Evolutionary conservation across 2,797 vertebrate genomes (phyloP).

Genomic region (Champsocephalus gunnari): DNA sequence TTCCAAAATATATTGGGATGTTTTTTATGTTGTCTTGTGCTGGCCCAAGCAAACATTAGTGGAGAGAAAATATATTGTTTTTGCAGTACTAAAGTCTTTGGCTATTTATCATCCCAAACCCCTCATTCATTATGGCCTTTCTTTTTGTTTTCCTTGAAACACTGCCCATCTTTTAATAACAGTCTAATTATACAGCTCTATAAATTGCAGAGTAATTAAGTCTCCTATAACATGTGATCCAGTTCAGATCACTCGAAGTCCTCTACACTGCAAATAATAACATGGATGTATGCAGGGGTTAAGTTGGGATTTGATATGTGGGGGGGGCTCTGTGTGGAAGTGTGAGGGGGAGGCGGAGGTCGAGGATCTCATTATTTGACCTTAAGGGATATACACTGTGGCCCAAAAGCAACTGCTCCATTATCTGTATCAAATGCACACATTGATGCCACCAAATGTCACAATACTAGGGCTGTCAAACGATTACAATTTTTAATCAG

Average conservation of each 20-base stretch:
- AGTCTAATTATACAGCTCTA: slow-evolving; percentile 1
- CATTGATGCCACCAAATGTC: no score
- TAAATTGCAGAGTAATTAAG: neutral
- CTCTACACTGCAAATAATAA: slow-evolving; percentile 2
- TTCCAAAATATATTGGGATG: slow-evolving; percentile 42
- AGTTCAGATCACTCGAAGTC: neutral
- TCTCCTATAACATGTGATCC: neutral
- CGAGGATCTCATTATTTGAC: no score
- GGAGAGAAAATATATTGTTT: slow-evolving; percentile 33
- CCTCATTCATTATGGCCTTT: neutral
- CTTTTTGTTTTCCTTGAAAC: neutral
- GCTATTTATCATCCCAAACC: slow-evolving; percentile 40
- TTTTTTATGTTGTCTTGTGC: slow-evolving; percentile 43
- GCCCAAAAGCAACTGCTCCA: no score
- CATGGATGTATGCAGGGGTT: neutral
- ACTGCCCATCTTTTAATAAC: slow-evolving; percentile 13
- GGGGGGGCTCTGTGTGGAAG: no score
- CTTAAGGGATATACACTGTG: no score
- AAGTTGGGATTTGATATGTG: no score
- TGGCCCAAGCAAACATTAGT: slow-evolving; percentile 58
- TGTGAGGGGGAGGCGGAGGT: no score
- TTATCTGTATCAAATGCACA: no score
- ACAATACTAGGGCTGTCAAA: no score
- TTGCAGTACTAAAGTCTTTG: slow-evolving; percentile 15
- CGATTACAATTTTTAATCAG: no score